phyloP scores from a whole-genome alignment of 2,888 invertebrate genomes.

The Orchesella flavescens region DNA sequence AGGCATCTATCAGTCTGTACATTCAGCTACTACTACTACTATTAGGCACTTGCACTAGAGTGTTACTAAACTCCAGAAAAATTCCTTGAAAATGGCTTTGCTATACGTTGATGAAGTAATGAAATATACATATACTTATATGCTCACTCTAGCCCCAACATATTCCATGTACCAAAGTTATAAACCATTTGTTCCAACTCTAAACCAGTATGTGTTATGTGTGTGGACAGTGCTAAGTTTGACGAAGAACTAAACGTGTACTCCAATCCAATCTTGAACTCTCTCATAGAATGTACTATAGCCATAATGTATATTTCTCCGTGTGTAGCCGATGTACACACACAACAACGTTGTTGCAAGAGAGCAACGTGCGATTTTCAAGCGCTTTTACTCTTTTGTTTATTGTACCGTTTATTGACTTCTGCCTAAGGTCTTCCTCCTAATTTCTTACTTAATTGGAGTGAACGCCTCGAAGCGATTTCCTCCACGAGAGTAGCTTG shows the following conservation, averaged over 20 bases:
- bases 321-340: no score
- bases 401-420: slow-evolving; percentile 52
- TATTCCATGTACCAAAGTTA: neutral
- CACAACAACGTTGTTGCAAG: no score
- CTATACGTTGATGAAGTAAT: slow-evolving; percentile 32
- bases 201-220: neutral
- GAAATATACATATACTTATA: neutral
- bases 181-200: neutral
- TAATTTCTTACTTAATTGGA: slow-evolving; percentile 25
- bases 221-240: neutral
- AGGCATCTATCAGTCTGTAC: neutral
- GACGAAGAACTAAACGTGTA: no score
- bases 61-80: slow-evolving; percentile 22
- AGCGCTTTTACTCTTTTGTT: slow-evolving; percentile 30
- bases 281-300: no score
- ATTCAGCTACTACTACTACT: no score
- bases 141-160: neutral
- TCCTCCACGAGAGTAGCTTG: neutral
- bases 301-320: no score
- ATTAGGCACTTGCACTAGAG: no score
- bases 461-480: slow-evolving; percentile 16
- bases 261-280: no score
- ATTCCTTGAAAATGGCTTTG: slow-evolving; percentile 49
- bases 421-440: slow-evolving; percentile 22
- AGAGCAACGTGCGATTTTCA: slow-evolving; percentile 32